Percentiles rank a stretch among this genome's conserved stretches.
Conservation (phyloP, 2,113 vertebrate genomes). For the Oryzias javanicus region DNA sequence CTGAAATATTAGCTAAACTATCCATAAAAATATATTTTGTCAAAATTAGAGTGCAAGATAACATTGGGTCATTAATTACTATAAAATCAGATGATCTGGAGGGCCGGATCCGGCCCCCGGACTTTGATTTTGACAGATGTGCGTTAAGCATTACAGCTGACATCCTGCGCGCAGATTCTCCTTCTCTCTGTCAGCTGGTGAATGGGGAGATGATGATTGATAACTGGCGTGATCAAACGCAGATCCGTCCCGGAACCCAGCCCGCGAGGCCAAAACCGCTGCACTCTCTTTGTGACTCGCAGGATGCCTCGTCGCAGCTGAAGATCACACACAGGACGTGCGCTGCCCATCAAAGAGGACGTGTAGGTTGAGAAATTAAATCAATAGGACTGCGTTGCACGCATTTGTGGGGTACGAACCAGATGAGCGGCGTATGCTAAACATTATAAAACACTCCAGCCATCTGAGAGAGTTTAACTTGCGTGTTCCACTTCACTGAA, state of each 20-base stretch:
- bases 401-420: slow-evolving; percentile 60
- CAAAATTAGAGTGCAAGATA: too few relatives aligned
- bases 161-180: slow-evolving; percentile 48
- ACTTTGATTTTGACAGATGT: too few relatives aligned
- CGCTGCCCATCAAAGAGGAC: slow-evolving; percentile 74
- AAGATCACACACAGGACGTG: slow-evolving; percentile 34
- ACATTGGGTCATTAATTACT: too few relatives aligned
- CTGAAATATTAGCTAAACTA: too few relatives aligned
- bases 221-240: slow-evolving; percentile 27
- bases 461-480: slow-evolving; percentile 68
- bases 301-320: slow-evolving; percentile 41
- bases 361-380: slow-evolving; percentile 48
- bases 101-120: too few relatives aligned
- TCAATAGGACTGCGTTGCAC: slow-evolving; percentile 43
- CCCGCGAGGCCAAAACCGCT: slow-evolving; percentile 18
- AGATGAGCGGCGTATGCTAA: slow-evolving; percentile 72
- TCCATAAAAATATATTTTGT: too few relatives aligned
- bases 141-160: slow-evolving; percentile 20
- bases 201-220: slow-evolving; percentile 43
- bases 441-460: slow-evolving; percentile 72
- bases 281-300: slow-evolving; percentile 44
- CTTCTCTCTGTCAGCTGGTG: slow-evolving; percentile 40
- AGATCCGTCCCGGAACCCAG: slow-evolving; percentile 26
- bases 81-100: too few relatives aligned
- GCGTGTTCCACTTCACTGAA: slow-evolving; percentile 59